These are phyloP conservation scores for Rhodeus uyekii DNA, from an alignment of 2,797 vertebrate species.

Conservation along the genomic window DNA sequence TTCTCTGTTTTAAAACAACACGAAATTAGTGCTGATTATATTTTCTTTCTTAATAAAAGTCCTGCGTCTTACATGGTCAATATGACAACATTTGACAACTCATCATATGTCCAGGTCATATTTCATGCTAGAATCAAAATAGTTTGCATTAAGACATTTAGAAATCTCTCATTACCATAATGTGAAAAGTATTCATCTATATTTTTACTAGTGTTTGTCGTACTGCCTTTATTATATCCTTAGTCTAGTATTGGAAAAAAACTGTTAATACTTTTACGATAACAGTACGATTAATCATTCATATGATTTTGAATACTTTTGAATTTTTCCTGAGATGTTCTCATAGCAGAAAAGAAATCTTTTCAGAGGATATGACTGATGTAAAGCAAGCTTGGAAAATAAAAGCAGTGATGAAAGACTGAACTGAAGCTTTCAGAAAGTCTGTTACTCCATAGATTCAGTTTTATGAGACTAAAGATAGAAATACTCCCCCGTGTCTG, in stretches of 20 bases:
- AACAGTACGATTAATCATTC: background rate
- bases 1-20: slow-evolving; percentile 11
- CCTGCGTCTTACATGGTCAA: background rate
- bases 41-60: background rate
- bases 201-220: background rate
- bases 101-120: background rate
- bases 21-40: background rate
- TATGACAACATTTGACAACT: background rate
- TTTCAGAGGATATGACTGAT: background rate
- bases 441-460: slow-evolving; percentile 8
- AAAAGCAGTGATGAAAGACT: slow-evolving; percentile 4
- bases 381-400: background rate
- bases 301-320: background rate
- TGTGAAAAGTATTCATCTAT: background rate
- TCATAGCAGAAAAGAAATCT: background rate
- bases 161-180: background rate
- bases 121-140: background rate
- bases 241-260: background rate
- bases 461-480: slow-evolving; percentile 38
- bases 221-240: background rate
- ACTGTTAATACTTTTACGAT: background rate
- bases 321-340: background rate
- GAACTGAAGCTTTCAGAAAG: slow-evolving; percentile 15
- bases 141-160: background rate
- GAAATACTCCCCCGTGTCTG: slow-evolving; percentile 31